Base-by-base conservation (phyloP, 2,888 invertebrate species). In the Mesorhabditis spiculigera region DNA sequence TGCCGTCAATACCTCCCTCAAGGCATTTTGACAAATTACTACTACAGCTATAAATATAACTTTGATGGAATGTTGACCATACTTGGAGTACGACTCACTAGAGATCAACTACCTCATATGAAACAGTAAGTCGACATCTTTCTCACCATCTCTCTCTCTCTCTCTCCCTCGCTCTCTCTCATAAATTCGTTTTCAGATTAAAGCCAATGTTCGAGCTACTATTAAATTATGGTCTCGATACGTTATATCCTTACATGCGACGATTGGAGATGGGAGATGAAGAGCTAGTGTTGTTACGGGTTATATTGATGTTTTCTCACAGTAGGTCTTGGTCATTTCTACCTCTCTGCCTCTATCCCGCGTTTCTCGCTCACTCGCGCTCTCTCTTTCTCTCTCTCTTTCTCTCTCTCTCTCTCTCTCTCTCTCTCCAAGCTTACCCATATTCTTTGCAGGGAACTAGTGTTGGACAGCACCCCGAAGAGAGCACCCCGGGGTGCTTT, bases 1-100 rank as follows among this genome's bases (percentile, higher is more conserved):
- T 50, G 58, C n/a, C 58, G 58, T n/a, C 58, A 50, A 50, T 50
- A 50, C n/a, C n/a, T 50, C 8, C 58, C 58, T 50, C 58, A 50
- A 50, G 58, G 8, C n/a, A 10, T 50, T 50, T 50, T 50, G 10
- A 50, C 58, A 10, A n/a, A 50, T 50, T 50, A 50, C n/a, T 50
- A 50, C n/a, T 50, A 50, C 58, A 50, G 10, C 10, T 50, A 50
- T n/a, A 50, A 50, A n/a, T n/a, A 50, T n/a, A 50, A 50, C 10
- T 50, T 50, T 50, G 10, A 50, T n/a, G 58, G 58, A 50, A 50
- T 50, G 58, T 50, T 50, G 58, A 50, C n/a, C 10, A n/a, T 50
- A 50, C 58, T 50, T 50, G 58, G 58, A 50, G 8, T n/a, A n/a
- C 8, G 58, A 50, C 8, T 50, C n/a, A n/a, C 58, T 50, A 10